A percentile compares a stretch with the other conserved stretches of the same genome.
phyloP scores from a whole-genome alignment of 2,797 vertebrate species.

The Chiloscyllium punctatum region DNA sequence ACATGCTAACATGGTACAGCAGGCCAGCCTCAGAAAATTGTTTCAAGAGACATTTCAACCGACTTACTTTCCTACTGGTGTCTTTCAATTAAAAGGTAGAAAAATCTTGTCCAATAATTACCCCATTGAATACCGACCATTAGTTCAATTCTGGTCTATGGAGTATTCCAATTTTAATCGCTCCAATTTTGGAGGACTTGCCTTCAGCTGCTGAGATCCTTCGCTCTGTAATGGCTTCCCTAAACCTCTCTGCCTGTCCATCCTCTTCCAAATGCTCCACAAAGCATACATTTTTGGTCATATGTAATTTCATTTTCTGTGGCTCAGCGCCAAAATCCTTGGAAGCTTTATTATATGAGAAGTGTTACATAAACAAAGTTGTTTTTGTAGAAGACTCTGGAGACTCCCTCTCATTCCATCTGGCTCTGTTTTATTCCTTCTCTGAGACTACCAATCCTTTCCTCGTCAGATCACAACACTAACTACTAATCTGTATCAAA shows the following conservation, averaged over 20 bases:
- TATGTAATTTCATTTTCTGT: neutral
- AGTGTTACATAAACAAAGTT: neutral
- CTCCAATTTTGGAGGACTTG: neutral
- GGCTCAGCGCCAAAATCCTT: neutral
- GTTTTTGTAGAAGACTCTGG: neutral
- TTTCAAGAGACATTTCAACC: no score
- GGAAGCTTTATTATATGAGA: neutral
- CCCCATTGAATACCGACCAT: no score
- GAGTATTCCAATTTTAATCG: no score
- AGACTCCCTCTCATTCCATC: neutral
- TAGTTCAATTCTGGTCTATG: no score
- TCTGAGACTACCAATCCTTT: neutral
- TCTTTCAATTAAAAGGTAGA: no score
- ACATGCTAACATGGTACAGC: no score
- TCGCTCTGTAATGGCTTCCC: neutral
- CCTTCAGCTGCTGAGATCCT: neutral
- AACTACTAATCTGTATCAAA: neutral
- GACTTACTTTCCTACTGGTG: no score
- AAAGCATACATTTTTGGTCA: neutral
- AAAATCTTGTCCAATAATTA: no score
- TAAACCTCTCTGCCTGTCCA: neutral
- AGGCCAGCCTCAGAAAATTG: no score
- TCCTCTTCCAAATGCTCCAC: neutral
- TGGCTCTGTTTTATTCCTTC: neutral
- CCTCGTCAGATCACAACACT: neutral